Evolutionary conservation across 2,797 vertebrate species (phyloP).

Genomic region (Halcyon chelicuti): DNA sequence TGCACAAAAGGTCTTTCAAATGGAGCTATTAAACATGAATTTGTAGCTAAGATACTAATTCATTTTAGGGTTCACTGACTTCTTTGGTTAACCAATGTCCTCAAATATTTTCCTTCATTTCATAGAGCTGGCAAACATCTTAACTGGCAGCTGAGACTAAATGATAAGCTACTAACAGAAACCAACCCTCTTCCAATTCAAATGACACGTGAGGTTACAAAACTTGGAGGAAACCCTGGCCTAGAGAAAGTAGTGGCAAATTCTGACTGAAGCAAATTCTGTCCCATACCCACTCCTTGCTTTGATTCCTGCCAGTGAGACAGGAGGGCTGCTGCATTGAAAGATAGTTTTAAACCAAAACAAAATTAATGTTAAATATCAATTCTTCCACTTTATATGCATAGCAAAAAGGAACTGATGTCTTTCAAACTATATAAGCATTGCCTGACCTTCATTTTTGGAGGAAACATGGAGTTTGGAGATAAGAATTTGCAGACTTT

Average conservation of each 20-base stretch:
- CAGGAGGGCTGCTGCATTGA: background rate
- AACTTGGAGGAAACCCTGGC: background rate
- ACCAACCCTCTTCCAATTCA: background rate
- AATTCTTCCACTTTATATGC: background rate
- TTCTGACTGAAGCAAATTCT: background rate
- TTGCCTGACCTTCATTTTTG: background rate
- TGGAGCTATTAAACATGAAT: background rate
- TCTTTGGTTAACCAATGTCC: background rate
- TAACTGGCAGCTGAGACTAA: background rate
- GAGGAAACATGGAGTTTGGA: background rate
- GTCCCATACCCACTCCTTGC: background rate
- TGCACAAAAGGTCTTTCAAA: constrained; percentile 26
- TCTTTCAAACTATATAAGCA: background rate
- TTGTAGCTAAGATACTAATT: constrained; percentile 27
- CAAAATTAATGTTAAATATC: background rate
- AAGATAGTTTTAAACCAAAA: background rate
- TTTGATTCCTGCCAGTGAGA: background rate
- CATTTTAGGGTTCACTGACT: constrained; percentile 3
- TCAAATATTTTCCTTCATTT: constrained; percentile 6
- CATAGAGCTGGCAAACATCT: background rate
- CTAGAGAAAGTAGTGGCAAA: background rate
- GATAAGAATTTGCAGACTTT: background rate
- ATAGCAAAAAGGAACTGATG: background rate
- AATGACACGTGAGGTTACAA: background rate
- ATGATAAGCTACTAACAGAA: background rate